Conservation (phyloP, 2,888 invertebrate species). For the Pollenia angustigena region DNA sequence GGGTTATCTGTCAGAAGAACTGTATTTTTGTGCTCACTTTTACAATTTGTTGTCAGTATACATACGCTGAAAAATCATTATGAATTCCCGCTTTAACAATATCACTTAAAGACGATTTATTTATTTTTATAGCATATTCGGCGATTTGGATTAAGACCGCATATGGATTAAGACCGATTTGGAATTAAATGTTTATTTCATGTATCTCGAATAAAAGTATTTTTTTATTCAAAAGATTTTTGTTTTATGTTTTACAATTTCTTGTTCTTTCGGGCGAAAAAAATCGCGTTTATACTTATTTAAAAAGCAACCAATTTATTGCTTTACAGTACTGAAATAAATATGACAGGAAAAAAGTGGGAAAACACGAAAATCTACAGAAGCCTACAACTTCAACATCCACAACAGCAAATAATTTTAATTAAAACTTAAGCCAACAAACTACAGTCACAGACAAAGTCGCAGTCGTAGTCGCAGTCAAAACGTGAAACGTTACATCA, state of each 20-base stretch:
- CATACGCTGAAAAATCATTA: too few species aligned
- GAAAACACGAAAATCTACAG: constrained; percentile 39
- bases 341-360: not conserved
- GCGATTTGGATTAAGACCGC: too few species aligned
- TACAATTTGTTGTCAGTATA: too few species aligned
- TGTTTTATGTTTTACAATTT: not conserved
- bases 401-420: constrained; percentile 79
- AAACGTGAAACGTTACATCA: constrained; percentile 36
- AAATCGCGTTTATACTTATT: not conserved
- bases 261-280: not conserved
- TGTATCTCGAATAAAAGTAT: too few species aligned
- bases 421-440: constrained; percentile 82
- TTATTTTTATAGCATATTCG: too few species aligned
- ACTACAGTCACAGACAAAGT: not conserved
- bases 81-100: too few species aligned
- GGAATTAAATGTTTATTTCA: too few species aligned
- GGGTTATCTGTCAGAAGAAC: too few species aligned
- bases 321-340: constrained; percentile 5
- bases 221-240: too few species aligned
- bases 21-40: too few species aligned
- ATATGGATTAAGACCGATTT: too few species aligned
- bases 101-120: too few species aligned
- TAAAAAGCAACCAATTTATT: constrained; percentile 10
- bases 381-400: constrained; percentile 49
- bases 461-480: constrained; percentile 30